Conservation (phyloP, 2,113 vertebrate genomes). For the Nanorana parkeri region DNA sequence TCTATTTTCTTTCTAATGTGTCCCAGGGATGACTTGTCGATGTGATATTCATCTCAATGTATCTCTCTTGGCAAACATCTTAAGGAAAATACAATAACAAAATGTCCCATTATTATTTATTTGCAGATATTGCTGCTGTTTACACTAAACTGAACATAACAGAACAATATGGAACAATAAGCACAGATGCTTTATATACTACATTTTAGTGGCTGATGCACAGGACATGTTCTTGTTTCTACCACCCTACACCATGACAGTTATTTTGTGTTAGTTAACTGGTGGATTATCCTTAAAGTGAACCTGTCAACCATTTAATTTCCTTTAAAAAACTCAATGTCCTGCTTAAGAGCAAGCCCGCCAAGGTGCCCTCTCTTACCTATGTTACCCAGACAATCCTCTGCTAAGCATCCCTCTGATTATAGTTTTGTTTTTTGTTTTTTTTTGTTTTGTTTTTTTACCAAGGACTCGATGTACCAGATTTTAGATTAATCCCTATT, state of each 20-base stretch:
- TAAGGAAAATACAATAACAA: conserved; percentile 15
- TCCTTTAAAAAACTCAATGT: too few species aligned
- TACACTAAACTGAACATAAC: conserved; percentile 11
- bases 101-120: conserved; percentile 21
- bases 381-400: too few species aligned
- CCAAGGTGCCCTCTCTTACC: too few species aligned
- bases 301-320: too few species aligned
- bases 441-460: too few species aligned
- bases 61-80: conserved; percentile 7
- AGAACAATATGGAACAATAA: conserved; percentile 13
- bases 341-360: too few species aligned
- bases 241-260: neutral
- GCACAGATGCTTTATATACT: conserved; percentile 6
- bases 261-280: neutral
- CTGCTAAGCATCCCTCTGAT: too few species aligned
- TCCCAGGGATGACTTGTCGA: neutral
- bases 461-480: too few species aligned
- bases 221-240: neutral
- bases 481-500: too few species aligned
- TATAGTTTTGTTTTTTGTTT: too few species aligned
- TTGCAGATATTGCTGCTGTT: conserved; percentile 10
- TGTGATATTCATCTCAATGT: conserved; percentile 37
- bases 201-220: neutral
- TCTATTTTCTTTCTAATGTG: conserved; percentile 18
- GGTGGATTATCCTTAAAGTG: too few species aligned